These are phyloP conservation scores for Thymallus thymallus DNA, from an alignment of 2,113 vertebrate species.

Conservation along the genomic window DNA sequence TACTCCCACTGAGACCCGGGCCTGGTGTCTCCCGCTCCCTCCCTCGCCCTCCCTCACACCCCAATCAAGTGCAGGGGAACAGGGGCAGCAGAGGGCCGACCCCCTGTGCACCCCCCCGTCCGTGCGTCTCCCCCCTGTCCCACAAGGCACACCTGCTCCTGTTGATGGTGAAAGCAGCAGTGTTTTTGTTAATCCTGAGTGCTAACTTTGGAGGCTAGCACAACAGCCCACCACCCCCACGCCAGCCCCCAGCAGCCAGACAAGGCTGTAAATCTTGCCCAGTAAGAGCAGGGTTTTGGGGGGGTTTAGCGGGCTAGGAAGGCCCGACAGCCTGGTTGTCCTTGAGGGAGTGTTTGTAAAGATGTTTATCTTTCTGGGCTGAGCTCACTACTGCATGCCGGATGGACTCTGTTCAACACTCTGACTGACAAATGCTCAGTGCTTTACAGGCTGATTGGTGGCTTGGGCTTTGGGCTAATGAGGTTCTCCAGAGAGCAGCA, in stretches of 20 bases:
- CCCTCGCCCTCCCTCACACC: not conserved
- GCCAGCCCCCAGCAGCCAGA: not conserved
- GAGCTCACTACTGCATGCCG: not conserved
- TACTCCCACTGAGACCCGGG: slow-evolving; percentile 8
- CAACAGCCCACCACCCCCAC: not conserved
- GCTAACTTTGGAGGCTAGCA: slow-evolving; percentile 9
- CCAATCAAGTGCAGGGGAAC: slow-evolving; percentile 29
- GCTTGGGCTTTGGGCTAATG: slow-evolving; percentile 31
- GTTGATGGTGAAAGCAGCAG: slow-evolving; percentile 34
- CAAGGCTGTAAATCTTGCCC: slow-evolving; percentile 37
- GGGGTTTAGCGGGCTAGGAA: not conserved
- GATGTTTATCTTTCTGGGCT: slow-evolving; percentile 25
- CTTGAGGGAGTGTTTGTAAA: slow-evolving; percentile 26
- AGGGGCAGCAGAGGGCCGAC: not conserved
- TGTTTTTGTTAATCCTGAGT: slow-evolving; percentile 20
- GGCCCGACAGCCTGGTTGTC: not conserved
- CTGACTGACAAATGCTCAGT: slow-evolving; percentile 14
- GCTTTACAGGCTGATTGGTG: slow-evolving; percentile 23
- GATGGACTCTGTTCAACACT: slow-evolving; percentile 8
- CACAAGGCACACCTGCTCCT: slow-evolving; percentile 41
- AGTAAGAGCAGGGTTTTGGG: slow-evolving; percentile 6
- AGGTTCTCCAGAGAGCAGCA: slow-evolving; percentile 12
- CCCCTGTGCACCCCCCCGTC: too few relatives aligned
- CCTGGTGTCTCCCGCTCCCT: slow-evolving; percentile 3
- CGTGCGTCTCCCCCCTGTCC: slow-evolving; percentile 5